Evolutionary conservation across 2,113 vertebrate genomes (phyloP), one percentile per base, ranked within the genome.

Genomic region (Rhabdomys dilectus): DNA sequence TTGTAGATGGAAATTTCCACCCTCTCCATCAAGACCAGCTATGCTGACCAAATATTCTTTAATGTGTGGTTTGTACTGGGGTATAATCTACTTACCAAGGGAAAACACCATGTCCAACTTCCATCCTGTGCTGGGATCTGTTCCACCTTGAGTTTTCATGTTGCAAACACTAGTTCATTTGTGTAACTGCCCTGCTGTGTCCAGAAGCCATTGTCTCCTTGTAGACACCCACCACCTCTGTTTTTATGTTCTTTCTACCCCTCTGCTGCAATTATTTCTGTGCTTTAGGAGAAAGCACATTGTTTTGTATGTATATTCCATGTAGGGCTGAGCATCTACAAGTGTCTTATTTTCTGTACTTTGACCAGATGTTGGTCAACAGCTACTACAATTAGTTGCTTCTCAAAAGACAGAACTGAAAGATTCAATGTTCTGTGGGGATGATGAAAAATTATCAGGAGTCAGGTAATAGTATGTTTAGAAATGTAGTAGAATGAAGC

Each of bases 201-300:
- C 51, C 78, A 81, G 78, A 58, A 81, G 51, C 13, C 11, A n/a
- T 0, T n/a, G 36, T 58, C 36, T 58, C 53, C 11, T 13, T 13
- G 19, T 21, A 56, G 19, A 19, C 17, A 22, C 1, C 4, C 5
- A 82, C 21, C 5, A 15, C 0, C 5, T 39, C 36, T 58, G 48
- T 12, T 16, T 26, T 39, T 12, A 60, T n/a, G 17, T 21, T 60
- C 36, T 60, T 39, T 16, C 21, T 26, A 16, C 6, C 3, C 3
- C 12, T 82, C 36, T 26, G 21, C 34, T 60, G 21, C 78, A 82
- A 82, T 58, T 34, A n/a, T 58, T 5, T 17, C 3, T 7, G 31
- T 17, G 0, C 19, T 3, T 81, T 13, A n/a, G 10, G 19, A 56
- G n/a, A n/a, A n/a, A n/a, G 5, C 51, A 56, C 2, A 3, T 9